These are phyloP conservation scores for Drosophila lacertosa DNA, from an alignment of 1,140 invertebrate genomes.

Conservation along the genomic window DNA sequence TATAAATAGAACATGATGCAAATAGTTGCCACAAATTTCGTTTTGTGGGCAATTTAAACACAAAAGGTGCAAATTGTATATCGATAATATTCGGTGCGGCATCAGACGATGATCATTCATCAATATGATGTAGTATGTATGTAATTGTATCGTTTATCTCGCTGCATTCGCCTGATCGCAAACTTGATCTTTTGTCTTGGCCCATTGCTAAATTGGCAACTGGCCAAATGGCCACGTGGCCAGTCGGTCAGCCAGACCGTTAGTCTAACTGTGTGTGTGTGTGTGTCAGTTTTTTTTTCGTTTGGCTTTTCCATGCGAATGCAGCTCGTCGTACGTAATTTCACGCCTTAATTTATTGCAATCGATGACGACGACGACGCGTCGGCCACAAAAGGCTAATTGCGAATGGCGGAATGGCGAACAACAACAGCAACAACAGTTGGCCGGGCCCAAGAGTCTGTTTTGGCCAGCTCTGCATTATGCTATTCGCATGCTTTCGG, in stretches of 20 bases:
- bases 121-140: neutral
- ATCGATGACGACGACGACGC: constrained; percentile 53
- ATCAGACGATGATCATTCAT: neutral
- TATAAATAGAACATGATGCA: too few relatives aligned
- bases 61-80: neutral
- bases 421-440: constrained; percentile 16
- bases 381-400: constrained; percentile 63
- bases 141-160: constrained; percentile 1
- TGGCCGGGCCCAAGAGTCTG: constrained; percentile 26
- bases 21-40: too few relatives aligned
- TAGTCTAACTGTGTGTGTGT: constrained; percentile 10
- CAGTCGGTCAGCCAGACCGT: constrained; percentile 4
- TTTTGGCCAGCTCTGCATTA: constrained; percentile 71
- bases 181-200: constrained; percentile 19
- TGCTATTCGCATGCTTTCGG: constrained; percentile 33
- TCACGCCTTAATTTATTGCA: constrained; percentile 67
- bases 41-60: too few relatives aligned
- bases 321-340: constrained; percentile 45
- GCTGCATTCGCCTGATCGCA: constrained; percentile 2
- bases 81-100: neutral
- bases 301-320: constrained; percentile 26
- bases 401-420: constrained; percentile 44
- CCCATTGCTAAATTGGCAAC: constrained; percentile 25
- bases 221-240: constrained; percentile 49
- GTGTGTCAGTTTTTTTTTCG: constrained; percentile 13